Evolutionary conservation across 2,888 invertebrate species (phyloP).

Genomic region (Orchesellides sinensis): DNA sequence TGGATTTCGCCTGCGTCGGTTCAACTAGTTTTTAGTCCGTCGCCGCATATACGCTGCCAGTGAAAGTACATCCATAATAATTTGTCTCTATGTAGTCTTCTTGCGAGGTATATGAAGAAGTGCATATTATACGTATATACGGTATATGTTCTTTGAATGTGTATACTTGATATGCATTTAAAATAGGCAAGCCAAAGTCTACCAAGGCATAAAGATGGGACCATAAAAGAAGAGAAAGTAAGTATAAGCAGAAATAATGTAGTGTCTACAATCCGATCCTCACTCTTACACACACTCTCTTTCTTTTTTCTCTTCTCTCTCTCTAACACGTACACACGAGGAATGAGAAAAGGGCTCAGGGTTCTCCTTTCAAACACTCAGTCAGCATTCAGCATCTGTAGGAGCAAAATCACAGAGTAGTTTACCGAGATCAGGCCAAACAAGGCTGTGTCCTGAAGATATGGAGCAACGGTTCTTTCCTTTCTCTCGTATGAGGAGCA

Average conservation of each 20-base stretch:
- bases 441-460: neutral
- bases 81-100: neutral
- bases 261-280: constrained; percentile 24
- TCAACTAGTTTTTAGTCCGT: constrained; percentile 52
- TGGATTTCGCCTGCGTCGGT: constrained; percentile 68
- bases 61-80: neutral
- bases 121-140: neutral
- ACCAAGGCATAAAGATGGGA: constrained; percentile 37
- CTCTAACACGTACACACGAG: constrained; percentile 27
- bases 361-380: constrained; percentile 43
- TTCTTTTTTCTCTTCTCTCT: constrained; percentile 21
- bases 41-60: constrained; percentile 22
- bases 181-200: constrained; percentile 36
- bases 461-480: neutral
- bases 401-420: constrained; percentile 11
- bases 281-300: neutral
- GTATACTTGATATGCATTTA: too few species aligned
- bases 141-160: too few species aligned
- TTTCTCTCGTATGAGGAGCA: neutral
- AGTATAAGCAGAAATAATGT: neutral
- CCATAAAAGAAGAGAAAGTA: constrained; percentile 30
- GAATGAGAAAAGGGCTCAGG: constrained; percentile 50
- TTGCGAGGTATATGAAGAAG: neutral
- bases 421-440: neutral
- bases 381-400: constrained; percentile 42